Percentiles rank a stretch among this genome's conserved stretches.
Conservation (phyloP, 2,113 vertebrate species). For the Craseonycteris thonglongyai region DNA sequence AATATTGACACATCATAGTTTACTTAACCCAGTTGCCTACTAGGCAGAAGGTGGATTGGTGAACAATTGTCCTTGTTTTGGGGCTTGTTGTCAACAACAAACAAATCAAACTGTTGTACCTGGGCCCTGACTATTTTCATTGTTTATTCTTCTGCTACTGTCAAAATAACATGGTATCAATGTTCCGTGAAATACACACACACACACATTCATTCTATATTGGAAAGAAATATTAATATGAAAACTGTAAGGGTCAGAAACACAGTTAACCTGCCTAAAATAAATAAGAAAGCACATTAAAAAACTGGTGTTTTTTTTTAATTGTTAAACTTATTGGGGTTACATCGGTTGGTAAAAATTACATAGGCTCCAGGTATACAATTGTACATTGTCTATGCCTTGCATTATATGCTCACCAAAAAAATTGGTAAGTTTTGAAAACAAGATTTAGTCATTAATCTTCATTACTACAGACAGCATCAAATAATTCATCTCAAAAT, state of each 20-base stretch:
- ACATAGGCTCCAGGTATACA: too few species aligned
- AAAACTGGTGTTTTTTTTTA: too few species aligned
- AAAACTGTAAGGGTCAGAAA: not conserved
- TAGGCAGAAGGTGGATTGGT: not conserved
- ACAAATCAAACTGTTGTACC: not conserved
- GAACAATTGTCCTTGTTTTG: not conserved
- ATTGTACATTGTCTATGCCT: too few species aligned
- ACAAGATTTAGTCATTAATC: not conserved
- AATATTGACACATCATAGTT: not conserved
- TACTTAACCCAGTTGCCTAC: not conserved
- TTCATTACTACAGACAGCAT: not conserved
- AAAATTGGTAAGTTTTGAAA: not conserved
- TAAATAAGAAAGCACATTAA: not conserved
- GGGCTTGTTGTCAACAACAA: not conserved
- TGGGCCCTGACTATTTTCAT: not conserved
- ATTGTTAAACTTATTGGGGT: too few species aligned
- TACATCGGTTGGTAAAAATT: too few species aligned
- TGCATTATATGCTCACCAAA: too few species aligned
- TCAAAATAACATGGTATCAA: not conserved
- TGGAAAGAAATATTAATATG: not conserved
- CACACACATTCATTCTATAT: not conserved
- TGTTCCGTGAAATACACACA: not conserved
- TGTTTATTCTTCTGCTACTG: not conserved
- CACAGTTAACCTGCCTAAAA: not conserved
- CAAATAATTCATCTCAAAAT: not conserved